Base-by-base conservation (phyloP, 2,888 invertebrate genomes). In the Arctia plantaginis region DNA sequence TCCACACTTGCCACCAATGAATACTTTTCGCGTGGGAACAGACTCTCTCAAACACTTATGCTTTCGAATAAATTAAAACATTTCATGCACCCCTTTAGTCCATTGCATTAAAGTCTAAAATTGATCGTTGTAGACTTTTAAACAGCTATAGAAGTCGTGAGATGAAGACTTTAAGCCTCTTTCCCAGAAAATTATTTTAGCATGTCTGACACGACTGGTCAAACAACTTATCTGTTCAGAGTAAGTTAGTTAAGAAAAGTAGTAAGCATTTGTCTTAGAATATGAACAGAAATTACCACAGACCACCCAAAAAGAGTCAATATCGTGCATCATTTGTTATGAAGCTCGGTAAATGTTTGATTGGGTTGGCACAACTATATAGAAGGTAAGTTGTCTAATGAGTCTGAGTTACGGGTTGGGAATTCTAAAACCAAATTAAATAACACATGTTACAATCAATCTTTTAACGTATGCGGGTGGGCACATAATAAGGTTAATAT, bases 21-120 rank as follows among this genome's bases (percentile, higher is more conserved):
- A 82, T 80, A 89, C 86, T 89, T 93, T 93, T 92, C 90, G 92
- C 94, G 95, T 95, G 95, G 94, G 95, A 95, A 94, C 89, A 83
- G 83, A 82, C 75, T 81, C 79, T 81, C 76, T 80, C 78, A 77
- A 73, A 79, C 77, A 82, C 76, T 72, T 67, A 77, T 74, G 76
- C 78, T 80, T 83, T 80, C 80, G 72, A 80, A 77, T 71, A 81
- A 74, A 77, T 64, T 80, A 75, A 78, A 73, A 70, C 33, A 27
- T 15, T 39, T 44, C 8, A 67, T 20, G 7, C 51, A 55, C 41
- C 66, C 35, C 80, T 79, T 78, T 80, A 79, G 71, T 71, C 44
- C 72, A 35, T 66, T 41, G 84, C 2, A 47, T 55, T 79, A 83
- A 71, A 69, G 84, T 75, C 35, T 76, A 69, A 69, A 83, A 73